A percentile compares a stretch with the other conserved stretches of the same genome.
Evolutionary conservation across 2,888 invertebrate genomes (phyloP).

Genomic region (Mythimna lalbum): DNA sequence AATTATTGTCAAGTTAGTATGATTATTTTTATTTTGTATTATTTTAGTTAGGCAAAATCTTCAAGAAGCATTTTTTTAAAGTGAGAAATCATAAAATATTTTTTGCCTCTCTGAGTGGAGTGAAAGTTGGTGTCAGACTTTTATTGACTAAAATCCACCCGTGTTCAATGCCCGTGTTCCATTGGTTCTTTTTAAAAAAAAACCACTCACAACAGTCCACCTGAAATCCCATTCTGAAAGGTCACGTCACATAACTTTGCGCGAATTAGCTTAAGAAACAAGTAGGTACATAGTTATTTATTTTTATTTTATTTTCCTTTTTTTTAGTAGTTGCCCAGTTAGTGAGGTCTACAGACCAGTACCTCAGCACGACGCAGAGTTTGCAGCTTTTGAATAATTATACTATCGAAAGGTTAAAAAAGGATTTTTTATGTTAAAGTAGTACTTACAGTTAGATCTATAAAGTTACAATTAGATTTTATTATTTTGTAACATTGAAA

Average conservation of each 20-base stretch:
- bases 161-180: too few species aligned
- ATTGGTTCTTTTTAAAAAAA: too few species aligned
- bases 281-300: slow-evolving; percentile 6
- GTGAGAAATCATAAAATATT: too few species aligned
- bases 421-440: neutral
- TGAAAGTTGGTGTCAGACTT: too few species aligned
- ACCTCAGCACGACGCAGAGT: slow-evolving; percentile 4
- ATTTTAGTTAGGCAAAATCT: neutral
- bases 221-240: neutral
- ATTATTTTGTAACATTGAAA: too few species aligned
- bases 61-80: too few species aligned
- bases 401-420: slow-evolving; percentile 30
- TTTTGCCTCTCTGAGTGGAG: too few species aligned
- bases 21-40: slow-evolving; percentile 1
- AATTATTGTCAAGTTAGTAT: slow-evolving; percentile 22
- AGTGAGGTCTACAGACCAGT: slow-evolving; percentile 19
- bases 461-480: neutral
- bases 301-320: slow-evolving; percentile 25
- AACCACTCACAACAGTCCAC: neutral
- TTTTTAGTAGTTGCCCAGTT: slow-evolving; percentile 40
- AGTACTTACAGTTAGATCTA: too few species aligned
- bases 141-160: too few species aligned
- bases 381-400: neutral
- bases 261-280: neutral
- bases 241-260: neutral